These are phyloP conservation scores for Ceratina calcarata DNA, from an alignment of 1,140 invertebrate species.

Conservation along the genomic window DNA sequence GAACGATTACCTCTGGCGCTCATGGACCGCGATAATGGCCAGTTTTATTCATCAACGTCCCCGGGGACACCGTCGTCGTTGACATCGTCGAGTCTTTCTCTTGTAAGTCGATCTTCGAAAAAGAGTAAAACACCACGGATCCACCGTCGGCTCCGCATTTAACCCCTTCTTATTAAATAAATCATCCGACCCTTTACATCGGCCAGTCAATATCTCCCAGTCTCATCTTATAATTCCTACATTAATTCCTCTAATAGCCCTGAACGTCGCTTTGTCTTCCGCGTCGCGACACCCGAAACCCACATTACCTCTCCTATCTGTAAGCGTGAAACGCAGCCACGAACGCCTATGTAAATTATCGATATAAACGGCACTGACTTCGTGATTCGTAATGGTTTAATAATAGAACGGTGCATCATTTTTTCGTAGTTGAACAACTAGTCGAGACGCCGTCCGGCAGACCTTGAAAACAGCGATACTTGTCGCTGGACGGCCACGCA, in stretches of 20 bases:
- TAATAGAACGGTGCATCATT: constrained; percentile 2
- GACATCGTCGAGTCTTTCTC: constrained; percentile 53
- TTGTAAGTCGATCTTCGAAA: constrained; percentile 58
- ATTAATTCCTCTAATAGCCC: constrained; percentile 64
- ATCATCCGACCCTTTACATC: constrained; percentile 56
- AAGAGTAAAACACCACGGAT: constrained; percentile 12
- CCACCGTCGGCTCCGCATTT: constrained; percentile 29
- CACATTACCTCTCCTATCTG: constrained; percentile 1
- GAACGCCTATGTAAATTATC: constrained; percentile 10
- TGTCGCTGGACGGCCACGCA: constrained; percentile 15
- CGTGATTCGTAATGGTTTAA: constrained; percentile 8
- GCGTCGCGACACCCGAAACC: constrained; percentile 37
- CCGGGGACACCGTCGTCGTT: constrained; percentile 48
- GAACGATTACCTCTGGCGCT: constrained; percentile 53
- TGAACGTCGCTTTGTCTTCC: constrained; percentile 31
- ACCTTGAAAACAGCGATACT: constrained; percentile 45
- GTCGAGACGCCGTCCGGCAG: constrained; percentile 35
- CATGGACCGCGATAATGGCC: not conserved
- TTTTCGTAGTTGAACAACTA: not conserved
- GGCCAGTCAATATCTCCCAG: constrained; percentile 39
- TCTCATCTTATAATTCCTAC: constrained; percentile 61
- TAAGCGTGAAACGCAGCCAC: not conserved
- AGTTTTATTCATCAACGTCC: constrained; percentile 60
- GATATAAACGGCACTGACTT: not conserved
- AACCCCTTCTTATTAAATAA: constrained; percentile 65